Evolutionary conservation across 2,113 vertebrate species (phyloP).

Genomic region (Notarius lentiginosus): DNA sequence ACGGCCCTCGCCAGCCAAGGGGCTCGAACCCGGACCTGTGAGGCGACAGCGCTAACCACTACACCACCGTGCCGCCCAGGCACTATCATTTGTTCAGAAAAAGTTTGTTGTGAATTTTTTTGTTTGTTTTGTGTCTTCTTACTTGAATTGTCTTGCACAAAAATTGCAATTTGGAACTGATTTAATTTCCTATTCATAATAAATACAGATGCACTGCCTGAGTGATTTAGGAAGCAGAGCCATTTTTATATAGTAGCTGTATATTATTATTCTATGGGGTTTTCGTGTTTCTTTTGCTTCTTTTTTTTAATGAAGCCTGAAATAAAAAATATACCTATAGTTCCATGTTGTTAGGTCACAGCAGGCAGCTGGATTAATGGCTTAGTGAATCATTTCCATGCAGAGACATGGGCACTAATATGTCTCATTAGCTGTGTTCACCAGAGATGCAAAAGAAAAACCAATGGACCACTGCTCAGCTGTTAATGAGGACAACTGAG

Average conservation of each 20-base stretch:
- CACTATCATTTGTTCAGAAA: not conserved
- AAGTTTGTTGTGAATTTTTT: not conserved
- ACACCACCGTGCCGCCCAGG: not conserved
- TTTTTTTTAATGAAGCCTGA: not conserved
- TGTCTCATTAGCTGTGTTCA: slow-evolving; percentile 32
- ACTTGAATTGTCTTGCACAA: not conserved
- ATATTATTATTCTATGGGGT: not conserved
- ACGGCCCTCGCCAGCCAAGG: too few species aligned
- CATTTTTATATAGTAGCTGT: not conserved
- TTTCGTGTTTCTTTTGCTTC: not conserved
- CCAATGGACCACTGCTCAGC: not conserved
- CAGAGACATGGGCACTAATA: slow-evolving; percentile 6
- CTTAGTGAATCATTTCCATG: slow-evolving; percentile 32
- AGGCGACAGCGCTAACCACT: too few species aligned
- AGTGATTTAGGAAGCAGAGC: slow-evolving; percentile 7
- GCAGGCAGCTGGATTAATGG: slow-evolving; percentile 13
- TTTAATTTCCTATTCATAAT: not conserved
- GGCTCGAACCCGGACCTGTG: too few species aligned
- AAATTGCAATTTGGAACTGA: not conserved
- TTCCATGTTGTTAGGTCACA: not conserved
- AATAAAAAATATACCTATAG: not conserved
- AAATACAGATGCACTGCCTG: not conserved
- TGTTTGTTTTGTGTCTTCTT: not conserved
- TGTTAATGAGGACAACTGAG: slow-evolving; percentile 18
- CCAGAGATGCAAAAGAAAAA: slow-evolving; percentile 39